phyloP scores from a whole-genome alignment of 37 sponge, comb jelly and placozoan genomes.

The Petrosia ficiformis region DNA sequence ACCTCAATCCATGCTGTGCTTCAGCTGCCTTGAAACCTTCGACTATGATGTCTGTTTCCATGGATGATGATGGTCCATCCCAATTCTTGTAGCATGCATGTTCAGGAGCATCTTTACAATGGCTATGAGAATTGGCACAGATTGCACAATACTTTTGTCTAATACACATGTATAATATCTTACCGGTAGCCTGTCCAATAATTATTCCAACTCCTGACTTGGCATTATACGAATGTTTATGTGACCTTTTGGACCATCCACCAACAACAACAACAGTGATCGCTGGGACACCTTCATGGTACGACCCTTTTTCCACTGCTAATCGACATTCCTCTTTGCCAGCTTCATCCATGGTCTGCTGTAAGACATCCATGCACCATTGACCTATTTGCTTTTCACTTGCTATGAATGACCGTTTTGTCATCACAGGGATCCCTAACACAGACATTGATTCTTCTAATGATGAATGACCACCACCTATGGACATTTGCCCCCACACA shows the following conservation, averaged over 20 bases:
- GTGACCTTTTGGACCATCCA: constrained; percentile 15
- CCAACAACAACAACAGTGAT: not conserved
- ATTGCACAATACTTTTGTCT: not conserved
- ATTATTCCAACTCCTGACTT: constrained; percentile 2
- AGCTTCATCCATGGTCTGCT: constrained; percentile 2
- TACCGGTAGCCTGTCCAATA: not conserved
- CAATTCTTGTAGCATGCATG: constrained; percentile 7
- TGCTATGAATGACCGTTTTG: constrained; percentile 15
- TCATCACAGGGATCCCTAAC: constrained; percentile 47
- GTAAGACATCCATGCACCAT: not conserved
- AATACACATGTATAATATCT: constrained; percentile 1
- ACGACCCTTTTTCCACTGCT: not conserved
- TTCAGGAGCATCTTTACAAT: not conserved
- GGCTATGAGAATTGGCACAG: not conserved
- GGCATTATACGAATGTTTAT: constrained; percentile 18
- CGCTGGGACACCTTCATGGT: not conserved
- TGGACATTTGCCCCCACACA: constrained; percentile 56
- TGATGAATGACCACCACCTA: constrained; percentile 32
- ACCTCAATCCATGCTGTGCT: constrained; percentile 34
- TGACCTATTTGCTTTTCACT: constrained; percentile 24
- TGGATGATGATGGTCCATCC: not conserved
- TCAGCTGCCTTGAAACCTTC: constrained; percentile 45
- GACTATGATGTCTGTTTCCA: constrained; percentile 26
- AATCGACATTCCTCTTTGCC: constrained; percentile 5
- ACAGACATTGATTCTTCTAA: constrained; percentile 15